Percentiles rank a stretch among this genome's conserved stretches.
These are phyloP conservation scores for Chauna torquata DNA, from an alignment of 2,113 vertebrate genomes.

Conservation along the genomic window DNA sequence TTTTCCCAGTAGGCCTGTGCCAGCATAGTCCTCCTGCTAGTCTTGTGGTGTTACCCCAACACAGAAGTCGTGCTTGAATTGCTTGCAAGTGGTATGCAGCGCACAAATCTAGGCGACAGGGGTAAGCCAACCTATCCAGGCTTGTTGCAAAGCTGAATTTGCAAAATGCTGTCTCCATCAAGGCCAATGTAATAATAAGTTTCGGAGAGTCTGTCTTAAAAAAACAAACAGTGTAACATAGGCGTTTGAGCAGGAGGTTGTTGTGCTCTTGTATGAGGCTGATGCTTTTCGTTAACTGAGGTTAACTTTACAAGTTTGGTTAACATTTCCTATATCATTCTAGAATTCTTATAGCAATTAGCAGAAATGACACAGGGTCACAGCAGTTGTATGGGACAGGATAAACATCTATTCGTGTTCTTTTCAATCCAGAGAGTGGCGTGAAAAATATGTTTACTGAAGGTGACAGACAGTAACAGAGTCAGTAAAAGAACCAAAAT, in stretches of 20 bases:
- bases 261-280: background rate
- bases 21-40: background rate
- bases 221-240: background rate
- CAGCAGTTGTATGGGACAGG: background rate
- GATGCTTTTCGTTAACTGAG: background rate
- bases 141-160: conserved; percentile 45
- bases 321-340: background rate
- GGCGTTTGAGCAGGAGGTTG: background rate
- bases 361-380: background rate
- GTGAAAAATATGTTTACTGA: conserved; percentile 15
- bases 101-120: background rate
- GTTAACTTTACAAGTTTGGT: background rate
- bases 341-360: conserved; percentile 21
- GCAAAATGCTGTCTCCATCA: conserved; percentile 20
- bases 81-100: background rate
- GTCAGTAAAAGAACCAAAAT: conserved; percentile 1
- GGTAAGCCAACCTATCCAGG: background rate
- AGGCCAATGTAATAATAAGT: conserved; percentile 26
- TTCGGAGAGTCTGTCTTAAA: background rate
- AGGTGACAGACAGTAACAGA: background rate
- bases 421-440: background rate
- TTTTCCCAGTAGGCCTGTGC: conserved; percentile 25
- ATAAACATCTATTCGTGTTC: background rate
- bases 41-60: conserved; percentile 35
- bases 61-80: background rate